Base-by-base conservation (phyloP, 1,140 invertebrate genomes). In the Ladona fulva region DNA sequence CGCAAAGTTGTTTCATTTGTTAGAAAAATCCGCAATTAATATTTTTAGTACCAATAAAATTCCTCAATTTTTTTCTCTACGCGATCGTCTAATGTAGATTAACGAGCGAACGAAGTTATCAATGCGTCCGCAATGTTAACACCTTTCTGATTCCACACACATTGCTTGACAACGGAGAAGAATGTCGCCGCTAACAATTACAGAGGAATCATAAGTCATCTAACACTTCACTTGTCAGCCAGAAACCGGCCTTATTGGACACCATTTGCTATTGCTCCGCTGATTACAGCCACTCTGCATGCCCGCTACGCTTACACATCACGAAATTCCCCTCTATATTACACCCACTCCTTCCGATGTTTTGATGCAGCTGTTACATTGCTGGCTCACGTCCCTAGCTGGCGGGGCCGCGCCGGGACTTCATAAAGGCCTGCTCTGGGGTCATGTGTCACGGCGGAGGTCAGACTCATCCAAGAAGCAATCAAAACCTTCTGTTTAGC, bases 341-440 rank as follows among this genome's bases (percentile, higher is more conserved):
- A 10, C 44, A 42, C 59, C 22, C 42, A 76, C 76, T 52, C 75
- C 29, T 75, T 19, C 76, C 42, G 52, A 12, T 66, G 52, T 66
- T 66, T 66, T 66, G 52, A 66, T 66, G 52, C 52, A 66, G 52
- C 52, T 66, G 52, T 66, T 66, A 66, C 52, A 66, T 66, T 66
- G 52, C 52, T 19, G n/a, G 52, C 52, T 19, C 52, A 66, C 52
- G 52, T 66, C 14, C 3, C 52, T 5, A 5, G 52, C 52, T 37
- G 8, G n/a, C 44, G 44, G 44, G 44, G 44, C 44, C 44, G 10
- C 44, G 44, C 52, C 3, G 52, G 52, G 52, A 66, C 16, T 66
- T 66, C 52, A 66, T 66, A 66, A 66, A 66, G 52, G 44, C 10
- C 10, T 19, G 44, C 44, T 10, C 19, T 52, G 44, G 52, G 52